These are phyloP conservation scores for Nephrotoma guestfalica DNA, from an alignment of 2,888 invertebrate genomes.

Conservation along the genomic window DNA sequence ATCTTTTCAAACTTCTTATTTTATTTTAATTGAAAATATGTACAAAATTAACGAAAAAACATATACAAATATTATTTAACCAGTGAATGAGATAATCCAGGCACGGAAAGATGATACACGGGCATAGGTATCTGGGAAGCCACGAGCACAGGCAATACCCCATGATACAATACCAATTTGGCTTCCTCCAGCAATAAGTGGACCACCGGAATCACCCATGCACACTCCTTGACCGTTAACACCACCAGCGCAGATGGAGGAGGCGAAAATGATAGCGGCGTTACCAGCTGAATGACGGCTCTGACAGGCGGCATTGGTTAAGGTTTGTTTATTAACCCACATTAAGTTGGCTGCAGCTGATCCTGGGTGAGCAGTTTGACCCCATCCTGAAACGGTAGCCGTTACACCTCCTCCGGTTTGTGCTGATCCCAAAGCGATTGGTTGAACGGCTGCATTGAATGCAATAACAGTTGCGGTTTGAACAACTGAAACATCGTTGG, in stretches of 20 bases:
- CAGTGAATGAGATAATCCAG: constrained; percentile 18
- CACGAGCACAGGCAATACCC: constrained; percentile 29
- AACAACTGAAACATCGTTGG: constrained; percentile 8
- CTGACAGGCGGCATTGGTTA: constrained; percentile 8
- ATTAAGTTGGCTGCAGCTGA: constrained; percentile 1
- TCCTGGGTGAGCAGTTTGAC: constrained; percentile 9
- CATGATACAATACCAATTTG: constrained; percentile 29
- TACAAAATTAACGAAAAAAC: no score
- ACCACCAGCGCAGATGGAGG: constrained; percentile 23
- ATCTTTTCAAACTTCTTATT: no score
- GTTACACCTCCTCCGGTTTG: neutral
- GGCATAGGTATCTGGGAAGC: constrained; percentile 28
- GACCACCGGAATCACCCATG: constrained; percentile 27
- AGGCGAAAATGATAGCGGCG: constrained; percentile 20
- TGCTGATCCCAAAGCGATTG: neutral
- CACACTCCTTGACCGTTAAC: constrained; percentile 19
- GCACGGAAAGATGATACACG: constrained; percentile 25
- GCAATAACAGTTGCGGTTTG: neutral
- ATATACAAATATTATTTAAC: no score
- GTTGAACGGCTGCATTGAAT: constrained; percentile 1
- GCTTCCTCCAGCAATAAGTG: constrained; percentile 25
- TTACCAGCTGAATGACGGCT: neutral
- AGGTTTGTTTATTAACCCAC: neutral
- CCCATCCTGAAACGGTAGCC: constrained; percentile 8
- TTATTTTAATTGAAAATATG: no score